phyloP scores from a whole-genome alignment of 1,140 invertebrate genomes.

The Scylla paramamosain region DNA sequence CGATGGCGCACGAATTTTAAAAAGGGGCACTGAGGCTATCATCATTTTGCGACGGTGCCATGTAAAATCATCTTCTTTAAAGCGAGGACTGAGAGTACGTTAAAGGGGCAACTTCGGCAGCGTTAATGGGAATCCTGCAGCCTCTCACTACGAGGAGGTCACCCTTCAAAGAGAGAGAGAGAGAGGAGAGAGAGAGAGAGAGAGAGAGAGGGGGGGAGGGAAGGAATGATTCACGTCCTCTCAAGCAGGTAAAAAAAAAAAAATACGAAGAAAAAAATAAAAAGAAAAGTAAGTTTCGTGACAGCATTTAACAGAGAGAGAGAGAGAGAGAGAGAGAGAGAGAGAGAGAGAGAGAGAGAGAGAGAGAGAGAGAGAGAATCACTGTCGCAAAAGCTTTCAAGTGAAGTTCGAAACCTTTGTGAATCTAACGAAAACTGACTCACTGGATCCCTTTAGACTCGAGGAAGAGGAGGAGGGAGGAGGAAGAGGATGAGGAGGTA shows the following conservation, averaged over 20 bases:
- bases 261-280: too few relatives aligned
- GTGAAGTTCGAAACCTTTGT: background rate
- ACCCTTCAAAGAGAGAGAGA: too few relatives aligned
- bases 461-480: background rate
- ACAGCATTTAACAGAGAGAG: background rate
- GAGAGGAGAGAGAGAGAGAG: background rate
- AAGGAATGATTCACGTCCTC: background rate
- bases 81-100: background rate
- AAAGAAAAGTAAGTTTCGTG: too few relatives aligned
- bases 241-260: too few relatives aligned
- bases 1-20: background rate
- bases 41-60: background rate
- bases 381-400: background rate
- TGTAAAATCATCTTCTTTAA: constrained; percentile 15
- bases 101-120: too few relatives aligned
- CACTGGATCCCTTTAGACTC: background rate
- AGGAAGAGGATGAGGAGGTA: background rate
- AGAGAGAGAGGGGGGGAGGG: background rate
- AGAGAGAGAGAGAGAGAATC: constrained; percentile 6
- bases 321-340: constrained; percentile 17
- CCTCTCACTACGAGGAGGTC: too few relatives aligned
- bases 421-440: background rate
- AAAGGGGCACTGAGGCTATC: background rate
- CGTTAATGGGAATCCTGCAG: too few relatives aligned
- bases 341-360: constrained; percentile 16